A percentile compares a stretch with the other conserved stretches of the same genome.
These are phyloP conservation scores for Blennius ocellaris DNA, from an alignment of 2,113 vertebrate genomes.

Conservation along the genomic window DNA sequence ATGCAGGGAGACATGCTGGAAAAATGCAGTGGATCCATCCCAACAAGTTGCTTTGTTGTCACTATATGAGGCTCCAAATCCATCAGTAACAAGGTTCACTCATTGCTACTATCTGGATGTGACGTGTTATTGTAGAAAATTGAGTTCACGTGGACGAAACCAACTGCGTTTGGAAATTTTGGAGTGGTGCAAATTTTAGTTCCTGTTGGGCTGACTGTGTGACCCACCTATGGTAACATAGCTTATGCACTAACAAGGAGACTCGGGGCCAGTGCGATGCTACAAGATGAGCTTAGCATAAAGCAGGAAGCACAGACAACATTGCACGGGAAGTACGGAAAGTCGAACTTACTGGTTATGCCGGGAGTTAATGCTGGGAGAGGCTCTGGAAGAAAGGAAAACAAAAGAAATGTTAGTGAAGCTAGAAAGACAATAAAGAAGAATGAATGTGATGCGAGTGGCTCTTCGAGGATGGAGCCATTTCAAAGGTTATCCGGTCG, in stretches of 20 bases:
- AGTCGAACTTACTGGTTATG: constrained; percentile 86
- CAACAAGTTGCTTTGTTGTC: constrained; percentile 19
- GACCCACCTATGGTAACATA: neutral
- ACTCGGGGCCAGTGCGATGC: constrained; percentile 52
- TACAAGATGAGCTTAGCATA: constrained; percentile 76
- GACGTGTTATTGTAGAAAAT: neutral
- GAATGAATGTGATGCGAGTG: neutral
- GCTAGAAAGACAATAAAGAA: neutral
- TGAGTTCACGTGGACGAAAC: neutral
- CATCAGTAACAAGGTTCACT: neutral
- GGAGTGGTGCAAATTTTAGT: neutral
- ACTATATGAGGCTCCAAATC: too few species aligned
- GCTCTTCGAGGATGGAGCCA: too few species aligned
- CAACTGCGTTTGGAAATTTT: neutral
- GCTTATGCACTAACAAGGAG: constrained; percentile 25
- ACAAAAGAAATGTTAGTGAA: constrained; percentile 12
- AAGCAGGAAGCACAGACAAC: constrained; percentile 80
- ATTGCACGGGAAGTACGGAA: constrained; percentile 67
- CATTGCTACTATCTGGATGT: neutral
- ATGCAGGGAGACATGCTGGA: constrained; percentile 73
- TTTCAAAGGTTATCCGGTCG: too few species aligned
- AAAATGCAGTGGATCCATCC: constrained; percentile 57
- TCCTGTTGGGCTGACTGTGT: neutral
- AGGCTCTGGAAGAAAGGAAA: constrained; percentile 86
- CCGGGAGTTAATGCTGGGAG: constrained; percentile 92